Evolutionary conservation across 2,888 invertebrate species (phyloP).

Genomic region (Panorpa germanica): DNA sequence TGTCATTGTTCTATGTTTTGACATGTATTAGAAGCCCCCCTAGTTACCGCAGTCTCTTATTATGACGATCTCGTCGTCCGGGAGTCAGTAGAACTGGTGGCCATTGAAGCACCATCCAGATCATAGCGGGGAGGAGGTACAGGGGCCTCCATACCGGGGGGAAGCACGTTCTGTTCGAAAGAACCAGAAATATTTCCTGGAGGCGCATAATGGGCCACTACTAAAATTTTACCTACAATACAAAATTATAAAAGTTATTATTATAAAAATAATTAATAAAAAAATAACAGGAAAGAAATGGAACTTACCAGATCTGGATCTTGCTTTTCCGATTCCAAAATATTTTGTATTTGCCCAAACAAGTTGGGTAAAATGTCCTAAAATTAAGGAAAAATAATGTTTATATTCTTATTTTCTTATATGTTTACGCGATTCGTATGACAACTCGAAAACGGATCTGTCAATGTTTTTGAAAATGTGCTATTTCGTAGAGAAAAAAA

Average conservation of each 20-base stretch:
- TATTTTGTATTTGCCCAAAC: slow-evolving; percentile 61
- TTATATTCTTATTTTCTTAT: slow-evolving; percentile 4
- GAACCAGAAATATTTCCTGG: slow-evolving; percentile 50
- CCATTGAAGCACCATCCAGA: no score
- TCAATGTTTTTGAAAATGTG: no score
- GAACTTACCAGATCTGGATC: slow-evolving; percentile 55
- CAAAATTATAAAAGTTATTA: not conserved
- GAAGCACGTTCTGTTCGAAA: slow-evolving; percentile 60
- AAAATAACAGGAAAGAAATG: no score
- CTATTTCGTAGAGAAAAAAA: no score
- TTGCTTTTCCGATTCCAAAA: slow-evolving; percentile 67
- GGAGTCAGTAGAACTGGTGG: no score
- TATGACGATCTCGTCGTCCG: no score
- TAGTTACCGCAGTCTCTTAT: no score
- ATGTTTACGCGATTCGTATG: no score
- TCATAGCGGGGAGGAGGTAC: no score
- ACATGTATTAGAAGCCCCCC: no score
- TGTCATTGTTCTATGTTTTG: no score
- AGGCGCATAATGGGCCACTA: slow-evolving; percentile 35
- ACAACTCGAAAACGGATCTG: no score
- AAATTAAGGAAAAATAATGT: slow-evolving; percentile 13
- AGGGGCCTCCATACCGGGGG: slow-evolving; percentile 52
- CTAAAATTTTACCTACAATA: slow-evolving; percentile 19
- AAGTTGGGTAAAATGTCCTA: slow-evolving; percentile 76
- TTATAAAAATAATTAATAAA: slow-evolving; percentile 20